Conservation (phyloP, 2,797 vertebrate genomes). For the Lagocephalus sceleratus region DNA sequence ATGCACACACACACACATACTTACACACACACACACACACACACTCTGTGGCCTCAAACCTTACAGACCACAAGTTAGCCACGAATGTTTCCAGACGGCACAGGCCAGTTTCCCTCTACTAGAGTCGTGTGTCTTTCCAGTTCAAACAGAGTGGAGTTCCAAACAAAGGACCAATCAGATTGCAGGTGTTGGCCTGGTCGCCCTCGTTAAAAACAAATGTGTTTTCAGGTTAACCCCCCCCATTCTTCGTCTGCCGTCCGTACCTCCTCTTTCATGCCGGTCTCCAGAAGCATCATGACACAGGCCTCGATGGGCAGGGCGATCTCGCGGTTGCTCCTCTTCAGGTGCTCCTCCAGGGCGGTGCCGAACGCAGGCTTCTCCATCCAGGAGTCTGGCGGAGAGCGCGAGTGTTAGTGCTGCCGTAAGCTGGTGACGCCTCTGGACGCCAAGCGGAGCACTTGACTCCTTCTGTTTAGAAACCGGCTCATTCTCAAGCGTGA, state of each 20-base stretch:
- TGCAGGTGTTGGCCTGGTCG: background rate
- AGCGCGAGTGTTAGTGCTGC: no score
- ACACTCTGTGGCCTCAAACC: constrained; percentile 16
- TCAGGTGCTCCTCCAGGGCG: constrained; percentile 90
- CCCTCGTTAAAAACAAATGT: no score
- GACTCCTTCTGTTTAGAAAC: no score
- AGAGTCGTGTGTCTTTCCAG: constrained; percentile 27
- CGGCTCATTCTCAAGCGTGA: no score
- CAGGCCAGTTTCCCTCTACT: background rate
- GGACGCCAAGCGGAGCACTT: no score
- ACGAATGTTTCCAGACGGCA: constrained; percentile 53
- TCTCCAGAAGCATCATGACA: constrained; percentile 97
- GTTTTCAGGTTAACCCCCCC: background rate
- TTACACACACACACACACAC: constrained; percentile 20
- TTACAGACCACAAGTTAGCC: constrained; percentile 47
- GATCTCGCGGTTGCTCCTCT: constrained; percentile 89
- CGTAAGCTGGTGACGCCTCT: no score
- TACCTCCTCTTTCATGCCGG: constrained; percentile 98
- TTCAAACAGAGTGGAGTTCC: constrained; percentile 17
- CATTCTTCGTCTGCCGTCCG: constrained; percentile 3
- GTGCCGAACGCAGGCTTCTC: constrained; percentile 96
- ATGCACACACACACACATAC: no score
- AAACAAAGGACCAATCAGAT: background rate
- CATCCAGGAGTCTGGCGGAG: constrained; percentile 85
- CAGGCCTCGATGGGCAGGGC: constrained; percentile 95